A percentile compares a stretch with the other conserved stretches of the same genome.
phyloP scores from a whole-genome alignment of 1,140 invertebrate species.

The Streblospio benedicti region DNA sequence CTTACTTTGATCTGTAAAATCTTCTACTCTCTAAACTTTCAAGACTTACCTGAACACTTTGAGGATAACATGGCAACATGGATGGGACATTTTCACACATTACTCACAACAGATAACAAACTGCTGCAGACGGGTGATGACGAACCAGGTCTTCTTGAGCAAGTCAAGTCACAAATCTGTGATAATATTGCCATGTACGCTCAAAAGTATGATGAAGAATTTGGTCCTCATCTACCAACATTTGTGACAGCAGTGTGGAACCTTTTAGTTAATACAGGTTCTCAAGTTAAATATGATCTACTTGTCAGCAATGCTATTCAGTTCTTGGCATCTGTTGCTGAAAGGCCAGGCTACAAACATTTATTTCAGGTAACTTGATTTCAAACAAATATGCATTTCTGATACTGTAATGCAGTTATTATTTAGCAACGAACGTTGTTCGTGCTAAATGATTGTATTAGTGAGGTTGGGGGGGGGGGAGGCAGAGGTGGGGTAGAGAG shows the following conservation, averaged over 20 bases:
- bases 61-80: conserved; percentile 92
- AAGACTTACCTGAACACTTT: conserved; percentile 96
- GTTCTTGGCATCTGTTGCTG: conserved; percentile 88
- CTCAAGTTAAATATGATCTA: conserved; percentile 81
- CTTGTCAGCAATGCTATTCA: conserved; percentile 90
- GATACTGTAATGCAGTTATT: too few species aligned
- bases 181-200: conserved; percentile 91
- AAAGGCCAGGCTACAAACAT: conserved; percentile 73
- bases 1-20: conserved; percentile 86
- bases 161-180: conserved; percentile 88
- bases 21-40: conserved; percentile 91
- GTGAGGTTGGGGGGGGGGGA: too few species aligned
- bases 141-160: conserved; percentile 80
- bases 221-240: conserved; percentile 70
- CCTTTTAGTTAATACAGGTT: conserved; percentile 71
- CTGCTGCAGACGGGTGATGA: conserved; percentile 65
- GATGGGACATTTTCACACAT: conserved; percentile 81
- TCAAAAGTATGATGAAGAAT: conserved; percentile 96
- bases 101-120: conserved; percentile 67
- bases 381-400: too few species aligned
- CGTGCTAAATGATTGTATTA: too few species aligned
- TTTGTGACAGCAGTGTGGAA: conserved; percentile 93
- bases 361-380: too few species aligned
- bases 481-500: too few species aligned
- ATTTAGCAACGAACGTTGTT: too few species aligned